phyloP scores from a whole-genome alignment of 2,113 vertebrate genomes.

The Phoenicopterus ruber region DNA sequence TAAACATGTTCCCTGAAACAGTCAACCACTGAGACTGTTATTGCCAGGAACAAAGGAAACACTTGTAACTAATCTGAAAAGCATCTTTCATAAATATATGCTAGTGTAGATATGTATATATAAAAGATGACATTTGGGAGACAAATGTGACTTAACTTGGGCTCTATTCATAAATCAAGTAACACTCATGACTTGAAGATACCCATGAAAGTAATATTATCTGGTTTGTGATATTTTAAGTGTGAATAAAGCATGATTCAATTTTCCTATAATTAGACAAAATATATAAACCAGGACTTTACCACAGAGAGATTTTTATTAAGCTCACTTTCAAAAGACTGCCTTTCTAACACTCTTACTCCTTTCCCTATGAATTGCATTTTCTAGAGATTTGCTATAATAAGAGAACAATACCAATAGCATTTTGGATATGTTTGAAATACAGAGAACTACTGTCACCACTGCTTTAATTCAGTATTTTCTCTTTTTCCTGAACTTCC shows the following conservation, averaged over 20 bases:
- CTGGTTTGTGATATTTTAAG: not conserved
- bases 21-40: not conserved
- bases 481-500: not conserved
- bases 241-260: not conserved
- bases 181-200: not conserved
- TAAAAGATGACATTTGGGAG: not conserved
- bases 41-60: not conserved
- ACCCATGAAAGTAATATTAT: not conserved
- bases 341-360: not conserved
- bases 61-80: not conserved
- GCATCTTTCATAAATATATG: not conserved
- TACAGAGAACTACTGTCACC: not conserved
- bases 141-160: not conserved
- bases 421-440: not conserved
- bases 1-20: not conserved
- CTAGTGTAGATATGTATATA: not conserved
- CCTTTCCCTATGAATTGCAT: not conserved
- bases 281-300: not conserved
- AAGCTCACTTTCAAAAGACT: not conserved
- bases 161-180: not conserved
- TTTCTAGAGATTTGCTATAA: not conserved
- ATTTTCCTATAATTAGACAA: not conserved
- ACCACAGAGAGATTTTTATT: not conserved
- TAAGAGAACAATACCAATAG: not conserved
- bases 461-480: not conserved